A percentile compares a stretch with the other conserved stretches of the same genome.
phyloP scores from a whole-genome alignment of 1,140 invertebrate species.

The Vanessa atalanta region DNA sequence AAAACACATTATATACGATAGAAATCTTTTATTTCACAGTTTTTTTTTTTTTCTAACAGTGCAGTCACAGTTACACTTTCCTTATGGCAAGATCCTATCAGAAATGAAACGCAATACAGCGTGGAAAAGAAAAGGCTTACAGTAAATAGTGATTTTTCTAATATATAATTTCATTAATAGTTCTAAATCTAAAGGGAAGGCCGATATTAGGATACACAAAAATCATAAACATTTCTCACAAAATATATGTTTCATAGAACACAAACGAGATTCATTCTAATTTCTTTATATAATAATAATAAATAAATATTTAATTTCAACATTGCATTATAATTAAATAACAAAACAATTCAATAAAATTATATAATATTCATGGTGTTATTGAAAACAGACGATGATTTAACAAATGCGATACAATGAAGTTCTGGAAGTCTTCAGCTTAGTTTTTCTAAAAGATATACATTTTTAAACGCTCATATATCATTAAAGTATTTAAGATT shows the following conservation, averaged over 20 bases:
- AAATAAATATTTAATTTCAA: too few relatives aligned
- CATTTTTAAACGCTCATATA: not conserved
- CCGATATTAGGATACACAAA: constrained; percentile 52
- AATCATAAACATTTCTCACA: not conserved
- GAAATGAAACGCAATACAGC: constrained; percentile 81
- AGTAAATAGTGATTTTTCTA: constrained; percentile 34
- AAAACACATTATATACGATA: constrained; percentile 61
- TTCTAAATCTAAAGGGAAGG: constrained; percentile 53
- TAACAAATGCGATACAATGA: not conserved
- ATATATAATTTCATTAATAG: constrained; percentile 22
- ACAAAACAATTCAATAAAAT: too few relatives aligned
- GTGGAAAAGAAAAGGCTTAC: constrained; percentile 66
- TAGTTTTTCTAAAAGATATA: constrained; percentile 13
- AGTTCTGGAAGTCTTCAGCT: not conserved
- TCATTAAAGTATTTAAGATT: constrained; percentile 4
- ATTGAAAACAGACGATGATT: not conserved
- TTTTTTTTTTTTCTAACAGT: constrained; percentile 73
- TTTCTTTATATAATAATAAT: too few relatives aligned
- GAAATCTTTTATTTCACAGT: constrained; percentile 74
- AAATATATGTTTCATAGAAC: too few relatives aligned
- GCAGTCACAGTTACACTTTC: constrained; percentile 73
- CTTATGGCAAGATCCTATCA: constrained; percentile 56
- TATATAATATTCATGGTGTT: too few relatives aligned
- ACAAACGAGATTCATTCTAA: too few relatives aligned
- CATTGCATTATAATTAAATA: too few relatives aligned